phyloP scores from a whole-genome alignment of 2,113 vertebrate genomes.

The Nymphicus hollandicus region DNA sequence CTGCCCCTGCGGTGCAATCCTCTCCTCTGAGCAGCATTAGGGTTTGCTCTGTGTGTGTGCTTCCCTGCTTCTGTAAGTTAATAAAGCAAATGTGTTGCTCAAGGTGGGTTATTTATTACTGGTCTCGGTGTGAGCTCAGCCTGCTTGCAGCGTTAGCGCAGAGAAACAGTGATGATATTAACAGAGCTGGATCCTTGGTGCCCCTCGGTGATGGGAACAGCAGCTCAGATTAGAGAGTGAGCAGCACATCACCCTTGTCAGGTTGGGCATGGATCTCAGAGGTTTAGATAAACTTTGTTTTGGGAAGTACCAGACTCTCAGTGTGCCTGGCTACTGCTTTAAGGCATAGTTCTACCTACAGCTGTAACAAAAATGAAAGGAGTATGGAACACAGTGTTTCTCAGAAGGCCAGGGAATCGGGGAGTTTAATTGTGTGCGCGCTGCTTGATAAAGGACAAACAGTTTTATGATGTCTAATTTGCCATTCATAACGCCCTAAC shows the following conservation, averaged over 20 bases:
- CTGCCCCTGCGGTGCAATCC: not conserved
- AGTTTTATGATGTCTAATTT: slow-evolving; percentile 3
- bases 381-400: not conserved
- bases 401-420: not conserved
- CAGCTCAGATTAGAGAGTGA: not conserved
- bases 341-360: not conserved
- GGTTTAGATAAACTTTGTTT: not conserved
- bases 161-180: not conserved
- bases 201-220: not conserved
- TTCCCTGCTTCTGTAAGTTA: not conserved
- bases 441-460: not conserved
- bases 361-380: not conserved
- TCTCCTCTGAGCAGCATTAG: rapidly evolving
- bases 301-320: not conserved
- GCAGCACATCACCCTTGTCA: not conserved
- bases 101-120: not conserved
- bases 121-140: not conserved
- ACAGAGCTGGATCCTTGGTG: not conserved
- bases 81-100: not conserved
- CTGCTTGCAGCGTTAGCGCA: not conserved
- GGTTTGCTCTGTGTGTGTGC: not conserved
- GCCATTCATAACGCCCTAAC: not conserved
- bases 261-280: not conserved
- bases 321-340: not conserved
- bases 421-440: not conserved